Percentiles rank a stretch among this genome's conserved stretches.
phyloP scores from a whole-genome alignment of 1,140 invertebrate species.

The Paralvinella palmiformis region DNA sequence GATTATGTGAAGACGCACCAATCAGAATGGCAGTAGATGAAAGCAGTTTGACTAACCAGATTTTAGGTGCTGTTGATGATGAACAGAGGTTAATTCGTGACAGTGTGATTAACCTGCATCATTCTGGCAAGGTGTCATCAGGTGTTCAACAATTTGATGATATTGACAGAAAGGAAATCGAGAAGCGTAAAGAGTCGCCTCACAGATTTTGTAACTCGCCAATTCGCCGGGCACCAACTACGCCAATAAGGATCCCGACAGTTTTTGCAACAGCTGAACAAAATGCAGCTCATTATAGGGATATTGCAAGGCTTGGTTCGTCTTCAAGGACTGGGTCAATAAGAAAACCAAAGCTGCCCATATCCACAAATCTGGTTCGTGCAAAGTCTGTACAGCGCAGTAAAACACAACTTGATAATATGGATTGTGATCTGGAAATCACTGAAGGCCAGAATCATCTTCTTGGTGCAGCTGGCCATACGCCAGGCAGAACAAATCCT shows the following conservation, averaged over 20 bases:
- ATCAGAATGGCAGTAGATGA: neutral
- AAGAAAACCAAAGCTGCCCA: slow-evolving; percentile 2
- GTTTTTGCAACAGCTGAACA: slow-evolving; percentile 33
- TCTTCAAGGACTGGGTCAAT: neutral
- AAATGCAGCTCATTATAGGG: slow-evolving; percentile 18
- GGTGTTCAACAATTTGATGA: too few species aligned
- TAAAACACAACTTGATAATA: neutral
- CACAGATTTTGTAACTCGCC: slow-evolving; percentile 30
- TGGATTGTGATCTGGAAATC: neutral
- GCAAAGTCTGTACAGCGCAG: neutral
- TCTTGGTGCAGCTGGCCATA: neutral
- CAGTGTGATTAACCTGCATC: too few species aligned
- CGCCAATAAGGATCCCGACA: slow-evolving; percentile 36
- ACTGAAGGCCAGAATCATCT: neutral
- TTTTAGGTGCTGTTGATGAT: too few species aligned
- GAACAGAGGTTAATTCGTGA: too few species aligned
- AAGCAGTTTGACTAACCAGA: too few species aligned
- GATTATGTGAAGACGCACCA: neutral
- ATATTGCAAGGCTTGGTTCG: slow-evolving; percentile 11
- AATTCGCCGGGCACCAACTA: slow-evolving; percentile 23
- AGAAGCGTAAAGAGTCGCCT: slow-evolving; percentile 26
- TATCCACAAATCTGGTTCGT: neutral
- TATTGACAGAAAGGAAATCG: slow-evolving; percentile 3
- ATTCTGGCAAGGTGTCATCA: too few species aligned
- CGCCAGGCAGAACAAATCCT: neutral